phyloP scores from a whole-genome alignment of 2,888 invertebrate genomes.

The Andrena dorsata region DNA sequence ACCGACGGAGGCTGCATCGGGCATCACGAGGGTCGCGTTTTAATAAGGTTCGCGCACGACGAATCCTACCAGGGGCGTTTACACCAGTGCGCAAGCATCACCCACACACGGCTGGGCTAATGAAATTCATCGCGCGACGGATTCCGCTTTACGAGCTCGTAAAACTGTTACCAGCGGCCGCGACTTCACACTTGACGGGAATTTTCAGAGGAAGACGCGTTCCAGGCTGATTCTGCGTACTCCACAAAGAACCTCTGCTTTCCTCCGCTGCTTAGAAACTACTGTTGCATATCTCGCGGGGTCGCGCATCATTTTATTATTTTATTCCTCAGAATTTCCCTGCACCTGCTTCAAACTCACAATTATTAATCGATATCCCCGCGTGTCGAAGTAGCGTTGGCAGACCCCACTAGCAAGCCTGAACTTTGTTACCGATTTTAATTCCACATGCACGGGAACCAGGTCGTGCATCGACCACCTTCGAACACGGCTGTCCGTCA shows the following conservation, averaged over 20 bases:
- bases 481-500: conserved; percentile 26
- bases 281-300: background rate
- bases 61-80: conserved; percentile 1
- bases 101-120: conserved; percentile 6
- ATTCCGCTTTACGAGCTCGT: conserved; percentile 65
- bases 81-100: background rate
- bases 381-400: too few relatives aligned
- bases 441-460: conserved; percentile 45
- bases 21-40: conserved; percentile 23
- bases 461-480: conserved; percentile 55
- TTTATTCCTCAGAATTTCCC: too few relatives aligned
- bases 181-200: conserved; percentile 24
- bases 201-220: conserved; percentile 23
- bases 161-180: conserved; percentile 63
- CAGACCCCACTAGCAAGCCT: background rate
- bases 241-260: conserved; percentile 31
- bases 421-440: conserved; percentile 41
- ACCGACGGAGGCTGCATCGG: background rate
- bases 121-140: conserved; percentile 56
- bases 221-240: conserved; percentile 10
- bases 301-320: too few relatives aligned
- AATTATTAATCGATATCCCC: too few relatives aligned
- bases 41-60: conserved; percentile 34
- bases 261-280: conserved; percentile 15
- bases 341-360: too few relatives aligned